Conservation (phyloP, 2,797 vertebrate genomes). For the Ptychobarbus kaznakovi region DNA sequence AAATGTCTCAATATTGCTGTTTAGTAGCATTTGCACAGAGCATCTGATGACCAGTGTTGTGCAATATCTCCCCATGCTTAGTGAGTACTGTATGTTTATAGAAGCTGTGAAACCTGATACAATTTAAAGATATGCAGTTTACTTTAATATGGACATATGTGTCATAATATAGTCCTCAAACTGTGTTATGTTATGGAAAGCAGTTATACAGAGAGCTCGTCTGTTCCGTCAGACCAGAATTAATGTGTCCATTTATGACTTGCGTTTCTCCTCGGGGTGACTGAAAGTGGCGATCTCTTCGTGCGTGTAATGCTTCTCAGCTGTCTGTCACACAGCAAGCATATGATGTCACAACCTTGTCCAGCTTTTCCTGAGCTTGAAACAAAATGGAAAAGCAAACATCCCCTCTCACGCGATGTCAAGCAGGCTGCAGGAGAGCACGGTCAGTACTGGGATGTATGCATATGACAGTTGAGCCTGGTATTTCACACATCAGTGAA, state of each 20-base stretch:
- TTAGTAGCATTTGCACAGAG: background rate
- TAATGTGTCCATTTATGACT: conserved; percentile 45
- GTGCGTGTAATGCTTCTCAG: background rate
- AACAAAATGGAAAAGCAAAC: conserved; percentile 37
- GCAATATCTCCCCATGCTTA: background rate
- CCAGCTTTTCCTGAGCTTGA: conserved; percentile 12
- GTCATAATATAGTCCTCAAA: conserved; percentile 40
- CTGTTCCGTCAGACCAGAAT: conserved; percentile 36
- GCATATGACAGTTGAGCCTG: conserved; percentile 68
- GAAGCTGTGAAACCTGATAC: conserved; percentile 37
- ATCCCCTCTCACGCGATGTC: conserved; percentile 63
- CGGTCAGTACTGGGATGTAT: conserved; percentile 58
- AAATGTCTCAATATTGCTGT: background rate
- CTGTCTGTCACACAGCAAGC: conserved; percentile 1
- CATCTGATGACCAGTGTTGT: background rate
- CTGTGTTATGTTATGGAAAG: conserved; percentile 36
- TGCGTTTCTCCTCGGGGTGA: conserved; percentile 29
- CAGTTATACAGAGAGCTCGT: conserved; percentile 25
- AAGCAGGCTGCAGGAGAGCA: conserved; percentile 37
- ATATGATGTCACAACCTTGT: conserved; percentile 31
- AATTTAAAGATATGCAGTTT: conserved; percentile 42
- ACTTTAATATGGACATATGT: conserved; percentile 18
- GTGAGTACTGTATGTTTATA: conserved; percentile 8
- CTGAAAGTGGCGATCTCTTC: background rate
- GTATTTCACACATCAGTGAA: conserved; percentile 74